Evolutionary conservation across 2,888 invertebrate genomes (phyloP), one percentile per base, ranked within the genome.

Genomic region (Antheraea yamamai): DNA sequence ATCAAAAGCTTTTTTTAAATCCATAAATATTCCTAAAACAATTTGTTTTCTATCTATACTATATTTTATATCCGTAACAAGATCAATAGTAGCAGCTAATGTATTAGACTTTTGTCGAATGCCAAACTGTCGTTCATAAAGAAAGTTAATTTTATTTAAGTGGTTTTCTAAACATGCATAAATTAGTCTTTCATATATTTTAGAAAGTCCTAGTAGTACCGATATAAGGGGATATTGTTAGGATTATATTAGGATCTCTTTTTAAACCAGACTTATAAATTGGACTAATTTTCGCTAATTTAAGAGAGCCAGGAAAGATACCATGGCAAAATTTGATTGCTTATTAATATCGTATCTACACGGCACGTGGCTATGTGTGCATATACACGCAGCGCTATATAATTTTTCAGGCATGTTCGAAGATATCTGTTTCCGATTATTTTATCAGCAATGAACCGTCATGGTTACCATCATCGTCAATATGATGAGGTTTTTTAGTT

Each of bases 141-240:
- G 20, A 51, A 72, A 76, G 47, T 75, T 70, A 61, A 16, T 74
- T 1, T 30, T 26, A 39, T 16, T 68, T 55, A 77, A 20, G 16
- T 76, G 68, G 2, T 70, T 26, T 0, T 74, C 23, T 4, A 78
- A 64, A 14, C 77, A 73, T 4, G 8, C 74, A 16, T 77, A 75
- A 68, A 77, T 23, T 4, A 76, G 1, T 51, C 72, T 71, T 66
- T 78, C 75, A 70, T 73, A 77, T 35, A 78, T 70, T 66, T 78
- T 78, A 4, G 77, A 78, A 18, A 78, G 16, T 52, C 52, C 75
- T 1, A 75, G 76, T 0, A 76, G 35, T 2, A 76, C 75, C 35
- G 35, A 78, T 16, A 77, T 76, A 2, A 76, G 78, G 1, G 77
- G 72, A 55, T 78, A 78, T 68, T 77, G n/a, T n/a, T n/a, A n/a